Evolutionary conservation across 2,797 vertebrate genomes (phyloP).

Genomic region (Poecilia wingei): DNA sequence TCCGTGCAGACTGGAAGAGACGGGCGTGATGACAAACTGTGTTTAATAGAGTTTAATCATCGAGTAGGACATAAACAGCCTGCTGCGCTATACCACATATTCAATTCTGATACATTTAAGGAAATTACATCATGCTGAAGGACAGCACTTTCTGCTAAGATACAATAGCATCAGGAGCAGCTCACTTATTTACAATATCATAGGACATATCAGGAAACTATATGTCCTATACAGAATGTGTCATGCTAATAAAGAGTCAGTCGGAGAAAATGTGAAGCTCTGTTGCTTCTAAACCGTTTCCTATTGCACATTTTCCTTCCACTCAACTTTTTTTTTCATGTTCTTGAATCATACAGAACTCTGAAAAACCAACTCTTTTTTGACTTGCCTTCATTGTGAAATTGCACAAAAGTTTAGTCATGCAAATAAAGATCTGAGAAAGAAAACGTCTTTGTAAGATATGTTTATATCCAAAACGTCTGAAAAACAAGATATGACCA

Average conservation of each 20-base stretch:
- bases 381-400: not conserved
- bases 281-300: no score
- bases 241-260: not conserved
- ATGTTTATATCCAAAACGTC: not conserved
- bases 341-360: not conserved
- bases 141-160: not conserved
- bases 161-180: not conserved
- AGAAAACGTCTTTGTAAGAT: no score
- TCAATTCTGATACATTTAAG: not conserved
- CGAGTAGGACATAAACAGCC: not conserved
- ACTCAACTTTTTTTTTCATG: no score
- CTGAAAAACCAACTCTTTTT: not conserved
- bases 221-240: not conserved
- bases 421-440: no score
- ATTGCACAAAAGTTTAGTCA: not conserved
- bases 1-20: slow-evolving; percentile 84
- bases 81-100: not conserved
- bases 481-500: not conserved
- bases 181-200: not conserved
- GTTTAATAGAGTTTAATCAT: not conserved
- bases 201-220: not conserved
- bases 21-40: not conserved
- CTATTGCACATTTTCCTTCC: no score
- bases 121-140: not conserved
- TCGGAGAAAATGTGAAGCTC: not conserved